Base-by-base conservation (phyloP, 2,113 vertebrate genomes). In the Gobius niger region DNA sequence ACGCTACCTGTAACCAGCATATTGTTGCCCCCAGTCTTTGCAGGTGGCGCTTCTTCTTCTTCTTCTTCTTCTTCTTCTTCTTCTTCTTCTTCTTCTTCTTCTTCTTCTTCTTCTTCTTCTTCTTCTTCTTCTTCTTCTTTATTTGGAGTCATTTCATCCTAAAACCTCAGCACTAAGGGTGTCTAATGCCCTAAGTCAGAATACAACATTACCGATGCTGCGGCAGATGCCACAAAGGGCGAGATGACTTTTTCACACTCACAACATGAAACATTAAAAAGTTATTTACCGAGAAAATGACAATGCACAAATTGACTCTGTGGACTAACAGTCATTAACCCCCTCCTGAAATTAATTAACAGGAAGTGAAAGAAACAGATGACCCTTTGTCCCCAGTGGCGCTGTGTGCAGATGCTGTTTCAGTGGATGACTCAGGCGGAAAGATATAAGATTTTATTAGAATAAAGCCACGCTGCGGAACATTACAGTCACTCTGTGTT, bases 281-380 rank as follows among this genome's bases (percentile, higher is more conserved):
- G 47, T 77, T 77, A 19, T 68, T 34, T 63, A 64, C 67, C 63
- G 63, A 24, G 18, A 1, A 10, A 52, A 24, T 40, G 18, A 73
- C 61, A 75, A 41, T 65, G 18, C 56, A 70, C 72, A 44, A 64
- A 64, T 56, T 46, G 66, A 69, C 68, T 60, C 66, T 14, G 44
- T 71, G 60, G 75, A 77, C 54, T 44, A 12, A 63, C 59, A 52
- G 44, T 77, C 62, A 86, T 78, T 67, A 71, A 40, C 82, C 77
- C 61, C 67, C 68, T 79, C 62, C 79, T 73, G 84, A 65, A 81
- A 85, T 78, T 84, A 85, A 88, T 88, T 83, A 85, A 57, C 78
- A 77, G 44, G 60, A 59, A 65, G 77, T 71, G 77, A 82, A 81
- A 69, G 72, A 65, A 67, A 46, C 75, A 75, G 75, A 85, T 81